A percentile compares a stretch with the other conserved stretches of the same genome.
phyloP scores from a whole-genome alignment of 2,888 invertebrate species.

The Heliconius charithonia region DNA sequence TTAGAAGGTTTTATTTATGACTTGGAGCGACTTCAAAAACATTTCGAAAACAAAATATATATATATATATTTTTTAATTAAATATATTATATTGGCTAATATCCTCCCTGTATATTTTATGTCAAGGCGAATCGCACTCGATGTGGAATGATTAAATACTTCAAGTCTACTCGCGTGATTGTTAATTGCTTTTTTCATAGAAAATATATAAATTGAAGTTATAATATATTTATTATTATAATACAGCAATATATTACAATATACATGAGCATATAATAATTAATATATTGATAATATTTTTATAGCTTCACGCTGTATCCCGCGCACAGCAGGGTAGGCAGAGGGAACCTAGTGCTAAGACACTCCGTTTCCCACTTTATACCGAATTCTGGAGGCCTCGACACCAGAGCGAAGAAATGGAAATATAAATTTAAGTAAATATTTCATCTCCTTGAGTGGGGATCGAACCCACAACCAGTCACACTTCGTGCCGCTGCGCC shows the following conservation, averaged over 20 bases:
- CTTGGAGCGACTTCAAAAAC: not conserved
- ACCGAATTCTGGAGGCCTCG: too few relatives aligned
- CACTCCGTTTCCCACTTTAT: too few relatives aligned
- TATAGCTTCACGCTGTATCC: too few relatives aligned
- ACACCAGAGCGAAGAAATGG: too few relatives aligned
- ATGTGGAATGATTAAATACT: slow-evolving; percentile 14
- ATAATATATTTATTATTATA: not conserved
- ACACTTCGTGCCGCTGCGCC: too few relatives aligned
- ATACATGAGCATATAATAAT: not conserved
- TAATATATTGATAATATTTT: too few relatives aligned
- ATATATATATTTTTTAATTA: not conserved
- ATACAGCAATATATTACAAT: not conserved
- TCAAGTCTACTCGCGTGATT: slow-evolving; percentile 8
- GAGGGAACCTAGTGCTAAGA: too few relatives aligned
- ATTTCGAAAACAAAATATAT: slow-evolving; percentile 26
- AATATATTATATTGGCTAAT: slow-evolving; percentile 19
- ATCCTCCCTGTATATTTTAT: slow-evolving; percentile 25
- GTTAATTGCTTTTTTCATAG: not conserved
- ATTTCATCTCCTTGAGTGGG: too few relatives aligned
- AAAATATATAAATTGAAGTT: not conserved
- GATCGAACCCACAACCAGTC: too few relatives aligned
- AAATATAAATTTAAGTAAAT: too few relatives aligned
- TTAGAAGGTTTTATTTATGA: slow-evolving; percentile 3
- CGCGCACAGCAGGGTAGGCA: too few relatives aligned
- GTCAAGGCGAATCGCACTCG: slow-evolving; percentile 32